Percentiles rank a stretch among this genome's conserved stretches.
Conservation (phyloP, 2,113 vertebrate genomes). For the Carlito syrichta region DNA sequence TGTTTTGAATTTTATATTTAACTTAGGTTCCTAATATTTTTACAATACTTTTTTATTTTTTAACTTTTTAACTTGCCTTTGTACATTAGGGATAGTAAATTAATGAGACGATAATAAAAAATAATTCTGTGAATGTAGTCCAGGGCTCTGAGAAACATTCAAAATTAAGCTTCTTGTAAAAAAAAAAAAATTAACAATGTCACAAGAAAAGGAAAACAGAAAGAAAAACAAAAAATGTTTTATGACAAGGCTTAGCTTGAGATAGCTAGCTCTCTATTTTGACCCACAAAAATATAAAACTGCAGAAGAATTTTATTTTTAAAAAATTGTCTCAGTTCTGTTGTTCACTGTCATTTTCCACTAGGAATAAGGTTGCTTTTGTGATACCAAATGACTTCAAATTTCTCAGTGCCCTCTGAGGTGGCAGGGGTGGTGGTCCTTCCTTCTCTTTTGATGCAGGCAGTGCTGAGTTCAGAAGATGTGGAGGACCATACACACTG, state of each 20-base stretch:
- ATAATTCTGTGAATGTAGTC: background rate
- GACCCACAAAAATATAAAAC: background rate
- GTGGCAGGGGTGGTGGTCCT: background rate
- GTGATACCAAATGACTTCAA: background rate
- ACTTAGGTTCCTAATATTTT: background rate
- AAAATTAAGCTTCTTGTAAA: background rate
- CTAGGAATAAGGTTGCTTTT: background rate
- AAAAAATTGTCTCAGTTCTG: background rate
- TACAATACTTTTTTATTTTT: background rate
- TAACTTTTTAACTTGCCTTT: background rate
- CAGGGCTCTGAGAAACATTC: background rate
- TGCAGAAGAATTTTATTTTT: background rate
- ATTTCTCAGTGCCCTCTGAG: background rate
- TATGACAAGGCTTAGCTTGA: background rate
- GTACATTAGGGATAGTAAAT: background rate
- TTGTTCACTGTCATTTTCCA: background rate
- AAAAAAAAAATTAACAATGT: background rate
- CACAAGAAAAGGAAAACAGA: background rate
- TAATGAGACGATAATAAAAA: background rate
- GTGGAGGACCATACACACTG: too few relatives aligned
- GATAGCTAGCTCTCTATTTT: background rate
- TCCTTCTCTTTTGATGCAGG: background rate
- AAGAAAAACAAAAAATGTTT: background rate
- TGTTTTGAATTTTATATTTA: slow-evolving; percentile 19
- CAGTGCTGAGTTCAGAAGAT: background rate